phyloP scores from a whole-genome alignment of 2,888 invertebrate genomes.

The Apamea monoglypha region DNA sequence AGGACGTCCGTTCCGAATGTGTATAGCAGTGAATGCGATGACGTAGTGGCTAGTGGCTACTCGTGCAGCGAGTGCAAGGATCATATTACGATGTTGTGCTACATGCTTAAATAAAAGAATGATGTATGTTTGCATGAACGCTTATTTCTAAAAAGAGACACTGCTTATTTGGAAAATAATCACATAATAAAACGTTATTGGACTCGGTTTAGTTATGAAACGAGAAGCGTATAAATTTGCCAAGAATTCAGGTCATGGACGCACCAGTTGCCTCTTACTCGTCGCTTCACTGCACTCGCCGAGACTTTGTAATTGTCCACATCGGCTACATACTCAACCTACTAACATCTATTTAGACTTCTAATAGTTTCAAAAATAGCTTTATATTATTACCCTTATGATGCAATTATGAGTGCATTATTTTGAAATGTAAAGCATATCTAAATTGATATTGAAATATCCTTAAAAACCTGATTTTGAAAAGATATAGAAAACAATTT shows the following conservation, averaged over 20 bases:
- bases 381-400: neutral
- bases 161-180: constrained; percentile 66
- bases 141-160: constrained; percentile 20
- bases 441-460: constrained; percentile 2
- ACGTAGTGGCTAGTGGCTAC: constrained; percentile 68
- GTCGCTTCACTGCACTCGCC: constrained; percentile 85
- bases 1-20: constrained; percentile 83
- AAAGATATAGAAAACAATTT: neutral
- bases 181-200: constrained; percentile 73
- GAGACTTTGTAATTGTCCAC: constrained; percentile 79
- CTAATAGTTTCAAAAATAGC: constrained; percentile 38
- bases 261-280: constrained; percentile 85
- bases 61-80: constrained; percentile 71
- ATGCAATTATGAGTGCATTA: constrained; percentile 6
- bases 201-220: constrained; percentile 79
- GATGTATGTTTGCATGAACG: constrained; percentile 22
- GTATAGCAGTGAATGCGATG: constrained; percentile 75
- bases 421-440: neutral
- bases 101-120: constrained; percentile 30
- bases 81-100: constrained; percentile 61
- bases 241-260: constrained; percentile 87
- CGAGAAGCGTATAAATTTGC: constrained; percentile 81
- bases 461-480: neutral
- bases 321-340: constrained; percentile 69
- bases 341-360: constrained; percentile 61